Conservation (phyloP, 1,140 invertebrate species). For the Frieseomelitta varia region DNA sequence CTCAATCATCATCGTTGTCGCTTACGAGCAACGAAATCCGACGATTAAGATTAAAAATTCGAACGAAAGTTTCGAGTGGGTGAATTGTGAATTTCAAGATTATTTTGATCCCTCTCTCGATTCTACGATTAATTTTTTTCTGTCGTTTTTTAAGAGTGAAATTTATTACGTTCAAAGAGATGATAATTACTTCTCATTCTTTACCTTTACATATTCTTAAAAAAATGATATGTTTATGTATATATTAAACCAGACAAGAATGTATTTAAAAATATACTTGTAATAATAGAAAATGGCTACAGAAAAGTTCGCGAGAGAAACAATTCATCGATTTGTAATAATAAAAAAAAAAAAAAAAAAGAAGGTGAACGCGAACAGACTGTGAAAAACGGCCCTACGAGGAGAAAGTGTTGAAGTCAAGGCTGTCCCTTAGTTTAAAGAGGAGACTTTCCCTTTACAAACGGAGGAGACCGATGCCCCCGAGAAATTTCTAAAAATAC, state of each 20-base stretch:
- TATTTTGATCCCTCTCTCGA: too few species aligned
- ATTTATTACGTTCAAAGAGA: background rate
- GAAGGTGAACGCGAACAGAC: background rate
- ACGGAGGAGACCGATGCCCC: slow-evolving; percentile 2
- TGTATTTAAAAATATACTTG: background rate
- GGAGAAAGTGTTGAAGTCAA: slow-evolving; percentile 3
- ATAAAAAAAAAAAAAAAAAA: background rate
- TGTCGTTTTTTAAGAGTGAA: background rate
- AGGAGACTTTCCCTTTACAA: background rate
- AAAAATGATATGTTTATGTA: background rate
- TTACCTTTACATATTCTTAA: background rate
- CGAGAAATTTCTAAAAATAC: slow-evolving; percentile 25
- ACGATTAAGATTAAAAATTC: background rate
- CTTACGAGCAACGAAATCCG: background rate
- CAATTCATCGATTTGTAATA: background rate
- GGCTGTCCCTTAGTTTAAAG: slow-evolving; percentile 30
- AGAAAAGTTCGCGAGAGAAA: background rate
- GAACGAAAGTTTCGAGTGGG: too few species aligned
- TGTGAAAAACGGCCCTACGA: background rate
- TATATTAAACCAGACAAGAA: background rate
- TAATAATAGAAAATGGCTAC: too few species aligned
- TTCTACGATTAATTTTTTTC: too few species aligned
- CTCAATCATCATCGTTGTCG: background rate
- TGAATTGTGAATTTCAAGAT: too few species aligned
- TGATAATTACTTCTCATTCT: background rate